Base-by-base conservation (phyloP, 2,797 vertebrate genomes). In the Lepus oiostolus region DNA sequence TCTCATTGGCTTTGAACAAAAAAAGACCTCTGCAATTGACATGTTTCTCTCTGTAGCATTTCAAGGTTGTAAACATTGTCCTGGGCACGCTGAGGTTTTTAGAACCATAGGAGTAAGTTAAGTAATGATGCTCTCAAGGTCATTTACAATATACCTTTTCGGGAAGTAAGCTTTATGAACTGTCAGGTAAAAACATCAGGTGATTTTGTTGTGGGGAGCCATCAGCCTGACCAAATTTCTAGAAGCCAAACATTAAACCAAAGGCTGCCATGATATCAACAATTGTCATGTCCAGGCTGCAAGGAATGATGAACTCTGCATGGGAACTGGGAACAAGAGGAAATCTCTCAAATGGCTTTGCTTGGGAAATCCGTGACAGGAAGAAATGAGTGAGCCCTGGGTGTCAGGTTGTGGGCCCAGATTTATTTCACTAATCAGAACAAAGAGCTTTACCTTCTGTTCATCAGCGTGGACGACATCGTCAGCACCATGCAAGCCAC, bases 381-480 rank as follows among this genome's bases (percentile, higher is more conserved):
- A 32, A 65, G 72, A 94, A 97, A 96, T 95, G 95, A 96, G 96
- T 85, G 93, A 83, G 83, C 91, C 88, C 91, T 84, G 68, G 26
- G 90, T 94, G 88, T 82, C 22, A 94, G 97, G 95, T 90, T 91
- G n/a, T 80, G 79, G 93, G 96, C 97, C 97, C 96, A 95, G 96
- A 96, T 96, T 97, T 98, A 98, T 98, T 97, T 93, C 95, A 98
- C 98, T 97, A 98, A 97, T 98, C 98, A 98, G 98, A 98, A 99
- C 98, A 98, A 99, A 98, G 97, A 98, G 75, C 99, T 99, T 99
- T 99, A 99, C 99, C 99, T 99, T 99, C 98, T 99, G 98, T 99
- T 99, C 99, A 99, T 98, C 99, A 98, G 98, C 98, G 99, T 97
- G 98, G 99, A 99, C 98, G 98, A 98, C 98, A 98, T 99, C 99